phyloP scores from a whole-genome alignment of 1,140 invertebrate species.

The Belonocnema kinseyi region DNA sequence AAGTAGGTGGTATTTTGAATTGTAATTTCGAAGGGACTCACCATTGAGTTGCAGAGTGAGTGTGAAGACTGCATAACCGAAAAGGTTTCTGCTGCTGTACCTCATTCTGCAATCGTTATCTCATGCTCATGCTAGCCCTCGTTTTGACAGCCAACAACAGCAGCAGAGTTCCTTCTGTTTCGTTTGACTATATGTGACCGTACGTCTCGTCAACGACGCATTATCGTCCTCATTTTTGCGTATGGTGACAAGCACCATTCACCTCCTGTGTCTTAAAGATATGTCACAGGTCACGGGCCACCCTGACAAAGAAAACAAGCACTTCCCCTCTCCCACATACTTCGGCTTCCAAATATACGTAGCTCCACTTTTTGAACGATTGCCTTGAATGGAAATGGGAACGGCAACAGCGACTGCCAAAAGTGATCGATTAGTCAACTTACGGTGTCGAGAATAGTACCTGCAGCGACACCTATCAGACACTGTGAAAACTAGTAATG shows the following conservation, averaged over 20 bases:
- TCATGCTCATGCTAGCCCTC: conserved; percentile 71
- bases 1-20: not conserved
- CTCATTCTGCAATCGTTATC: conserved; percentile 75
- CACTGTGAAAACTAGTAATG: conserved; percentile 12
- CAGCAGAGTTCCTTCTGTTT: conserved; percentile 42
- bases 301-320: conserved; percentile 41
- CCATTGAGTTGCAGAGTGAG: conserved; percentile 69
- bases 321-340: conserved; percentile 55
- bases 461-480: conserved; percentile 49
- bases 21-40: conserved; percentile 45
- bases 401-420: conserved; percentile 56
- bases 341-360: conserved; percentile 3
- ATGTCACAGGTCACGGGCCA: conserved; percentile 45
- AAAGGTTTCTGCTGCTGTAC: conserved; percentile 70
- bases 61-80: conserved; percentile 72
- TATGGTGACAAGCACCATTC: conserved; percentile 35
- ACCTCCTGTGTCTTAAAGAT: not conserved
- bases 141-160: conserved; percentile 40
- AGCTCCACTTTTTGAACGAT: conserved; percentile 34
- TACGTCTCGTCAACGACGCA: conserved; percentile 40
- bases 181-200: conserved; percentile 33
- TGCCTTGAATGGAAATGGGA: conserved; percentile 47
- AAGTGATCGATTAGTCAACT: conserved; percentile 71
- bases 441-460: conserved; percentile 50
- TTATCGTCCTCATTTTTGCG: conserved; percentile 39